phyloP scores from a whole-genome alignment of 35 echinoderm and acorn worm species.

The Apostichopus californicus region DNA sequence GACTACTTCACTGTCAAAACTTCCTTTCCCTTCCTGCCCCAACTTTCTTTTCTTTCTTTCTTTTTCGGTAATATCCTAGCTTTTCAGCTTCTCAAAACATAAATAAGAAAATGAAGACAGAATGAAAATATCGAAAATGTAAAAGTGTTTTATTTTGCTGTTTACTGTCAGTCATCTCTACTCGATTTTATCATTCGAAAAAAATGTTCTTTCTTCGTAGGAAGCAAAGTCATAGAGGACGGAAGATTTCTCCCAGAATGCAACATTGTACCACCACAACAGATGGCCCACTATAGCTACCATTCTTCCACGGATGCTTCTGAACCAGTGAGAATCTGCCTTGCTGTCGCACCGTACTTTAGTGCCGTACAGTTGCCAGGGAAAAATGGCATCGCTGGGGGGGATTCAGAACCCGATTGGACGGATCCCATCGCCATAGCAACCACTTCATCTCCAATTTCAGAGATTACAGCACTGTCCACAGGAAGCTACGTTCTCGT shows the following conservation, averaged over 20 bases:
- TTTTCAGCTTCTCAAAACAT: too few species aligned
- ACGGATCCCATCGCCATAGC: slow-evolving; percentile 76
- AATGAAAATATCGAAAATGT: too few species aligned
- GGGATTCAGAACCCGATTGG: slow-evolving; percentile 57
- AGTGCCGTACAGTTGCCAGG: slow-evolving; percentile 24
- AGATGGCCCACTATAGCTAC: slow-evolving; percentile 24
- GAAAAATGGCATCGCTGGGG: neutral
- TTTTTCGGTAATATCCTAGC: too few species aligned
- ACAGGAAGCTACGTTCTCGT: slow-evolving; percentile 78
- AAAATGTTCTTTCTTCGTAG: neutral
- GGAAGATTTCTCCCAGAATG: slow-evolving; percentile 6
- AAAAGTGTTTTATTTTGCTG: too few species aligned
- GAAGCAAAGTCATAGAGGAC: slow-evolving; percentile 27
- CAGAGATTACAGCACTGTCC: slow-evolving; percentile 83
- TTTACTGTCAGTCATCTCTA: too few species aligned
- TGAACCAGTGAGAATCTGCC: neutral
- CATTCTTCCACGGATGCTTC: neutral
- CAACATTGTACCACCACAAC: slow-evolving; percentile 37
- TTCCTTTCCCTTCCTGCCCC: too few species aligned
- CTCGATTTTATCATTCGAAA: too few species aligned
- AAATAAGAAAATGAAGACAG: too few species aligned
- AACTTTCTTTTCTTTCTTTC: too few species aligned
- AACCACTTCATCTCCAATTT: slow-evolving; percentile 49
- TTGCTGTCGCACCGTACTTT: slow-evolving; percentile 38
- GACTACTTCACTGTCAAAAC: too few species aligned